Evolutionary conservation across 2,888 invertebrate genomes (phyloP), one percentile per base, ranked within the genome.

Genomic region (Cylloceria caligata): DNA sequence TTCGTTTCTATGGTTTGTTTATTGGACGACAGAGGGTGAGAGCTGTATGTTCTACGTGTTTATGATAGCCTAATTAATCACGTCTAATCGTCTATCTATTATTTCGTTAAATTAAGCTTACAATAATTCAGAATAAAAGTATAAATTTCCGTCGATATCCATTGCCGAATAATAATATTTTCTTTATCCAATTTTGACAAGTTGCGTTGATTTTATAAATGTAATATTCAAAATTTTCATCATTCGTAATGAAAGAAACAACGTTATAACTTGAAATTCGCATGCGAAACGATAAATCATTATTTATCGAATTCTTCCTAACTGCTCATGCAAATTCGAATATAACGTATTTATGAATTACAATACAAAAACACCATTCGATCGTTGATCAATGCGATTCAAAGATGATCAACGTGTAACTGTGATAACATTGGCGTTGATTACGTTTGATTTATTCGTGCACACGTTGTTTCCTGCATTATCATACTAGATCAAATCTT

Each of bases 381-480:
- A 45, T 76, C 71, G 52, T 68, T 76, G 72, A 76, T 69, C 64
- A 68, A 76, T 64, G 67, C 30, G 67, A 62, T 60, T 62, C 45
- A 68, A 55, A 55, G 55, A 73, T 68, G 52, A 76, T 80, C 68
- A 64, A 80, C 45, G 65, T 67, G 42, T 67, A 55, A 73, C 24
- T 67, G 39, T 62, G 39, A 73, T 19, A 73, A n/a, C n/a, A 82
- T 62, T 52, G 19, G 57, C 72, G 72, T 80, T 57, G 19, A 76
- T 83, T 76, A 73, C 68, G 62, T 83, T 80, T 75, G 76, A 75
- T 49, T 76, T 62, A 24, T 72, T 80, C 83, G 83, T 83, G 83
- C 83, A 67, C 80, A 83, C 83, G 83, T 83, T 83, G 83, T 80
- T 83, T 83, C 83, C 83, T 83, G 80, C 83, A 83, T 83, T 83